Conservation (phyloP, 2,888 invertebrate species). For the Pimpla rufipes region DNA sequence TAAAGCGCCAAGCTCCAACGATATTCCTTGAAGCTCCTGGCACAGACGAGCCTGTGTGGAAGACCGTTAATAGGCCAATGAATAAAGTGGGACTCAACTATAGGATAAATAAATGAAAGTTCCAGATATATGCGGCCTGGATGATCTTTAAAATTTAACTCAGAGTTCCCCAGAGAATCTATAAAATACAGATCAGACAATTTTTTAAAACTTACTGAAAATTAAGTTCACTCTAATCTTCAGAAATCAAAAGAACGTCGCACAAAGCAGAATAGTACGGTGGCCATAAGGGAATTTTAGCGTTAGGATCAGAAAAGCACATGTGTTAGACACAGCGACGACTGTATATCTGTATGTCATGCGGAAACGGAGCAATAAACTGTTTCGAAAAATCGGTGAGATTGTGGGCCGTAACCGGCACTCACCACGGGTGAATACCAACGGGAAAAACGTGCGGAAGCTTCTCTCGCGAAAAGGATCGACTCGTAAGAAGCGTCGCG, state of each 20-base stretch:
- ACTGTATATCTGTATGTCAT: neutral
- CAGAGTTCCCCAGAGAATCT: too few species aligned
- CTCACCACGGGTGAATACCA: slow-evolving; percentile 11
- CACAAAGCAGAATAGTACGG: too few species aligned
- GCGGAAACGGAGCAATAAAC: neutral
- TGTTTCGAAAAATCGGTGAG: slow-evolving; percentile 1
- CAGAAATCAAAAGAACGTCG: too few species aligned
- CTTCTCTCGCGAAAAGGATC: slow-evolving; percentile 13
- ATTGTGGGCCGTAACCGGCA: neutral
- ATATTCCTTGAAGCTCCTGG: slow-evolving; percentile 45
- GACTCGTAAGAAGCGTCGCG: slow-evolving; percentile 12
- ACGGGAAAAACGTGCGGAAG: slow-evolving; percentile 11
- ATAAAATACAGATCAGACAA: too few species aligned
- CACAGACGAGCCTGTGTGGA: slow-evolving; percentile 38
- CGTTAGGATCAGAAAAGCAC: neutral
- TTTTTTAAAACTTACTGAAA: neutral
- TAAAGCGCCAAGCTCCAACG: slow-evolving; percentile 14
- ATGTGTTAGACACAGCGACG: neutral
- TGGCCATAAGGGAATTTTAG: too few species aligned
- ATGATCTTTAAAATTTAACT: too few species aligned
- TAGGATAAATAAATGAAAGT: too few species aligned
- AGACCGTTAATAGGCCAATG: slow-evolving; percentile 1
- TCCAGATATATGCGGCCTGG: too few species aligned
- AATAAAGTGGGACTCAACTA: slow-evolving; percentile 17
- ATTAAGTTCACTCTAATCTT: neutral